Conservation (phyloP, 2,797 vertebrate species). For the Nannoperca australis region DNA sequence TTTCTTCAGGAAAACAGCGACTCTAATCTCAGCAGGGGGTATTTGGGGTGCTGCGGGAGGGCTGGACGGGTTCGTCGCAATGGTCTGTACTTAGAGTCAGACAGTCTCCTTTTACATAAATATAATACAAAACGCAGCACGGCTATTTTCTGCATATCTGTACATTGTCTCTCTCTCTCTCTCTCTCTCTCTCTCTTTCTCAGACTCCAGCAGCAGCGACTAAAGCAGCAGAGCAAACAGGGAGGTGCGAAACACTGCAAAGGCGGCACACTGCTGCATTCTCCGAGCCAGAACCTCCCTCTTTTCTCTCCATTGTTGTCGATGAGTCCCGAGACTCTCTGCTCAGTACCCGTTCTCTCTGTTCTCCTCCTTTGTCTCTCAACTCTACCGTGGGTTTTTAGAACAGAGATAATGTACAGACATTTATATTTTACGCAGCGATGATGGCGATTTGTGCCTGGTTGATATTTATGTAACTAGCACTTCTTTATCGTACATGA, state of each 20-base stretch:
- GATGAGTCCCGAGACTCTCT: conserved; percentile 53
- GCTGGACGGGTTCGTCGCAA: conserved; percentile 27
- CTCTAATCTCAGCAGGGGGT: conserved; percentile 40
- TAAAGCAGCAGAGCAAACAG: conserved; percentile 57
- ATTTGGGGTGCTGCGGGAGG: conserved; percentile 24
- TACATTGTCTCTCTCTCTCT: conserved; percentile 34
- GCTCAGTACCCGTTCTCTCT: conserved; percentile 40
- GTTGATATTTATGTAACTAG: conserved; percentile 6
- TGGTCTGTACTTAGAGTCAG: conserved; percentile 15
- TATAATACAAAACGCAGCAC: conserved; percentile 41
- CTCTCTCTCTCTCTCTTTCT: background rate
- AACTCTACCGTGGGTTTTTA: conserved; percentile 10
- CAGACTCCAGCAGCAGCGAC: conserved; percentile 41
- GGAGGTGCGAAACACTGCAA: conserved; percentile 72
- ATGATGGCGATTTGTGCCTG: conserved; percentile 4
- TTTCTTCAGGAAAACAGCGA: conserved; percentile 38
- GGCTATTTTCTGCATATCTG: conserved; percentile 39
- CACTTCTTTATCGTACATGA: background rate
- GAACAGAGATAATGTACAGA: conserved; percentile 8
- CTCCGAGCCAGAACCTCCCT: conserved; percentile 68
- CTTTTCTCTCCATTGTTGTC: conserved; percentile 67
- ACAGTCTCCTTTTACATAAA: conserved; percentile 12
- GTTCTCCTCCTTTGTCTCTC: conserved; percentile 26
- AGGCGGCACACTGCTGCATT: conserved; percentile 77
- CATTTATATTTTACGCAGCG: background rate